Evolutionary conservation across 2,888 invertebrate genomes (phyloP).

Genomic region (Dynastes grantii): DNA sequence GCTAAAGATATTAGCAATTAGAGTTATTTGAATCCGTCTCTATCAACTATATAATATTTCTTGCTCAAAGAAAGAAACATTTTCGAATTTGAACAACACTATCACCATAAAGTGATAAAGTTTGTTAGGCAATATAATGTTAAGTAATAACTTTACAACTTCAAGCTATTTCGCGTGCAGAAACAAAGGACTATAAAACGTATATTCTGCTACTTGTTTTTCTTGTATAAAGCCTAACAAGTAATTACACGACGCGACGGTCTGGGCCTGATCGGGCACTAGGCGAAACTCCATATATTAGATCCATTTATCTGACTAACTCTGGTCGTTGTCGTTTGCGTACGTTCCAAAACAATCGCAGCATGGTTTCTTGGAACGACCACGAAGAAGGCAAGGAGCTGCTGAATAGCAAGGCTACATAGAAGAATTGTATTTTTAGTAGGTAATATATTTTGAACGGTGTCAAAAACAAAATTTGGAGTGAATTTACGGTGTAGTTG

Average conservation of each 20-base stretch:
- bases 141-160: background rate
- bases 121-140: background rate
- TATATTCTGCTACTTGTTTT: background rate
- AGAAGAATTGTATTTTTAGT: constrained; percentile 2
- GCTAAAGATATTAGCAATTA: no score
- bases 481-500: no score
- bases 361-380: constrained; percentile 15
- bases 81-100: background rate
- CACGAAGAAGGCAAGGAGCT: background rate
- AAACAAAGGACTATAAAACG: background rate
- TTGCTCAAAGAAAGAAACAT: no score
- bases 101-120: background rate
- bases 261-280: background rate
- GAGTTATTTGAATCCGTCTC: no score
- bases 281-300: constrained; percentile 30
- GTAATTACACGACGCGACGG: constrained; percentile 44
- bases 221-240: constrained; percentile 13
- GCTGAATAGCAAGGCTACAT: background rate
- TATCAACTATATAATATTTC: no score
- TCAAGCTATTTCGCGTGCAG: no score
- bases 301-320: constrained; percentile 35
- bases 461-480: background rate
- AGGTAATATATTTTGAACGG: background rate
- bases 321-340: constrained; percentile 9
- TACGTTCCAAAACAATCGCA: constrained; percentile 4